Base-by-base conservation (phyloP, 2,113 vertebrate genomes). In the Cygnus atratus region DNA sequence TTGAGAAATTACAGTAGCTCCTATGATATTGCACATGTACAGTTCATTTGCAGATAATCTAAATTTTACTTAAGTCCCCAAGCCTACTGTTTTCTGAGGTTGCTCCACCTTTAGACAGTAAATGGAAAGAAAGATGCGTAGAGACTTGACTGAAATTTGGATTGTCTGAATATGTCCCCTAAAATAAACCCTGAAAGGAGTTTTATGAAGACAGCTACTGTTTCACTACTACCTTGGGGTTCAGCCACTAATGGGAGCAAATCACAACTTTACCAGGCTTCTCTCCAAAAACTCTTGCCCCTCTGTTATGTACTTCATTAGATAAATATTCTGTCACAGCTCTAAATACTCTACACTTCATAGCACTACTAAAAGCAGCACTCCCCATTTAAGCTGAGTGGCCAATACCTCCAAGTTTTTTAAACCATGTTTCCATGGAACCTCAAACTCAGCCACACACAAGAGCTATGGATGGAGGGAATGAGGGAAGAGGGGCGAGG, bases 311-410 rank as follows among this genome's bases (percentile, higher is more conserved):
- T 31, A 73, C 24, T 74, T 21, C 5, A 50, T 90, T 84, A 89
- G 70, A 75, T 41, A 78, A 88, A 86, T 73, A 52, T 22, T 68
- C 33, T 73, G 35, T 48, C 37, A 71, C 37, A 78, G 41, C 59
- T 93, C 77, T 63, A 77, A 86, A 95, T 21, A n/a, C 50, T 92
- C 55, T 63, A 25, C 28, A 29, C n/a, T 77, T 94, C 46, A 77
- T 17, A 73, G 58, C 43, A 39, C 19, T 61, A 52, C 17, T 54
- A n/a, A 43, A 89, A 70, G 58, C 10, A 90, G 61, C 4, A 24
- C 35, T 75, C 43, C 1, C 4, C 79, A 62, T 43, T 44, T 29
- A 44, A 66, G 41, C 9, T 15, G 41, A 22, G 41, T 66, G 63
- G 28, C 20, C 79, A 94, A 22, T 0, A 16, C 52, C n/a, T 10